Percentiles rank a stretch among this genome's conserved stretches.
phyloP scores from a whole-genome alignment of 2,113 vertebrate genomes.

The Oophaga pumilio region DNA sequence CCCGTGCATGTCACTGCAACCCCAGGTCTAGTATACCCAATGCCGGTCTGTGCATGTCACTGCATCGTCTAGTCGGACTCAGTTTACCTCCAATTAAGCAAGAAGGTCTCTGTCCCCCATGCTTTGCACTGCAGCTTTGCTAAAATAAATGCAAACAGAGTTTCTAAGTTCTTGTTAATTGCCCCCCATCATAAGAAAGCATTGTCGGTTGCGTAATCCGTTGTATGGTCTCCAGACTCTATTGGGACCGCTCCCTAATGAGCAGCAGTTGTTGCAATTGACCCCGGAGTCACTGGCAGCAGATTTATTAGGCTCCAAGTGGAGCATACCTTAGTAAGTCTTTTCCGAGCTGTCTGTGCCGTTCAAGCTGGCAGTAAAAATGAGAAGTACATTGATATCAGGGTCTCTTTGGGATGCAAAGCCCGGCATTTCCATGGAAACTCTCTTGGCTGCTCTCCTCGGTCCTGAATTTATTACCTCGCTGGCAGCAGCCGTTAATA shows the following conservation, averaged over 20 bases:
- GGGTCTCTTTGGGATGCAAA: slow-evolving; percentile 40
- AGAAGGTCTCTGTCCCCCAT: not conserved
- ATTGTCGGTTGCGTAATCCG: not conserved
- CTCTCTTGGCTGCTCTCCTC: slow-evolving; percentile 33
- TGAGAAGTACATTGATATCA: slow-evolving; percentile 35
- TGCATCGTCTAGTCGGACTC: not conserved
- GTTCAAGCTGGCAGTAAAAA: slow-evolving; percentile 18
- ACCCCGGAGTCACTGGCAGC: not conserved
- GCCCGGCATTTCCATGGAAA: slow-evolving; percentile 54
- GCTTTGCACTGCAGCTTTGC: not conserved
- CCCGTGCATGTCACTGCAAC: too few species aligned
- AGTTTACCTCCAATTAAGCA: too few species aligned
- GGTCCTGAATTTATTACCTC: slow-evolving; percentile 35
- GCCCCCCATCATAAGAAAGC: not conserved
- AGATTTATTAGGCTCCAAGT: slow-evolving; percentile 30
- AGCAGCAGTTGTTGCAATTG: not conserved
- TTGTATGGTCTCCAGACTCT: not conserved
- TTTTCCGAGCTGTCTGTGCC: slow-evolving; percentile 34
- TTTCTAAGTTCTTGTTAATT: not conserved
- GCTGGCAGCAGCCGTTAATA: slow-evolving; percentile 44
- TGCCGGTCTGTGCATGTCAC: not conserved
- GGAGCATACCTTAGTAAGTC: slow-evolving; percentile 18
- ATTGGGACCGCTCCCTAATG: slow-evolving; percentile 8
- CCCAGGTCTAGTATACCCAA: too few species aligned
- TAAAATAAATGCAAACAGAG: not conserved